Percentiles rank a stretch among this genome's conserved stretches.
Evolutionary conservation across 1,140 invertebrate genomes (phyloP).

Genomic region (Drosophila lacteicornis): DNA sequence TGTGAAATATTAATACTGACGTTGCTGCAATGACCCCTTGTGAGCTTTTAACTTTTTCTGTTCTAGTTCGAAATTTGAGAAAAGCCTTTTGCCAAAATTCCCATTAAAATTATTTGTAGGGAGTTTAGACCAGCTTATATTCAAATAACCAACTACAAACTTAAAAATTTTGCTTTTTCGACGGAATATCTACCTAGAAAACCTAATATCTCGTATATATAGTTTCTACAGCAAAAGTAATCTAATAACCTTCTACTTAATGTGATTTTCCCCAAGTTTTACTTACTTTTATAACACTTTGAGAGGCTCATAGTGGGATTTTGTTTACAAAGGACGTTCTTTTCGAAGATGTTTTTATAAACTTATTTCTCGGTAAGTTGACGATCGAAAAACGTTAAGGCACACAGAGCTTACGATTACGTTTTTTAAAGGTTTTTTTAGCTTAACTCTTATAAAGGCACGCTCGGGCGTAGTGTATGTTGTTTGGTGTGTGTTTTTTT

Average conservation of each 20-base stretch:
- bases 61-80: no score
- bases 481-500: slow-evolving; percentile 39
- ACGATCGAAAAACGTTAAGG: slow-evolving; percentile 63
- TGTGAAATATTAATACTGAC: no score
- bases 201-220: no score
- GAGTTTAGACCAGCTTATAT: no score
- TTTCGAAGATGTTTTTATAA: slow-evolving; percentile 11
- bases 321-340: slow-evolving; percentile 37
- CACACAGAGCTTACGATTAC: slow-evolving; percentile 60
- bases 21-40: no score
- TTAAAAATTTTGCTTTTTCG: no score
- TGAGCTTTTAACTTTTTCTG: no score
- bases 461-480: slow-evolving; percentile 57
- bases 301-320: slow-evolving; percentile 44
- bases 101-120: no score
- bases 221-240: no score
- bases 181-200: no score
- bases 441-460: slow-evolving; percentile 67
- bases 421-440: slow-evolving; percentile 5
- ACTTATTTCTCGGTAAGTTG: slow-evolving; percentile 24
- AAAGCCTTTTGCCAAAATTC: no score
- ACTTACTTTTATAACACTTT: slow-evolving; percentile 71
- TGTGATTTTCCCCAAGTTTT: not conserved
- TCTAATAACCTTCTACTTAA: not conserved
- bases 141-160: no score